Conservation (phyloP, 2,797 vertebrate genomes). For the Enteromius viviparus region DNA sequence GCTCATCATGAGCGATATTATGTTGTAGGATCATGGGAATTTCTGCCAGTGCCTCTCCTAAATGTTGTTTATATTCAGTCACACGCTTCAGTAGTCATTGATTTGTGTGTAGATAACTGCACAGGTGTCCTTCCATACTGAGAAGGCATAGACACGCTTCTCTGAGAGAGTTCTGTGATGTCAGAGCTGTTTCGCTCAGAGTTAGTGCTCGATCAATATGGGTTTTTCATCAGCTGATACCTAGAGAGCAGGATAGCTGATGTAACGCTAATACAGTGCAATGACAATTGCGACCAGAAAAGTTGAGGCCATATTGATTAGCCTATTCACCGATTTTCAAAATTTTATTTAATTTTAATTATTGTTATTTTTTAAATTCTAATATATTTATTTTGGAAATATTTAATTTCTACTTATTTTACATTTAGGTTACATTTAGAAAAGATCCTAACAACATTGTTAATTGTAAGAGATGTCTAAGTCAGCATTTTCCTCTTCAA, state of each 20-base stretch:
- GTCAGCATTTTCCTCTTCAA: background rate
- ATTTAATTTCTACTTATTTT: background rate
- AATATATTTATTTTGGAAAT: background rate
- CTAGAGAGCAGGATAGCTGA: background rate
- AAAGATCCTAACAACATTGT: background rate
- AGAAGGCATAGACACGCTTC: background rate
- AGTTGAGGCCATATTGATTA: background rate
- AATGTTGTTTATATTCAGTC: constrained; percentile 20
- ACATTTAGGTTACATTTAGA: background rate
- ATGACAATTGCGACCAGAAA: background rate
- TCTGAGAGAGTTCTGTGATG: background rate
- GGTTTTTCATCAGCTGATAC: constrained; percentile 7
- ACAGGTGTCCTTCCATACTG: background rate
- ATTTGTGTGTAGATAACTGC: background rate
- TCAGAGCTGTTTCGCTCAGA: background rate
- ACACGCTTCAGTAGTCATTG: constrained; percentile 11
- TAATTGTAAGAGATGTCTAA: background rate
- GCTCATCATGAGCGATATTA: background rate
- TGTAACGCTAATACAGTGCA: background rate
- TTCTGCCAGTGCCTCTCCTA: background rate
- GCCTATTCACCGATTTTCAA: background rate
- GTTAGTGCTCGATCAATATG: background rate
- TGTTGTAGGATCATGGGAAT: constrained; percentile 8
- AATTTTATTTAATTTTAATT: background rate
- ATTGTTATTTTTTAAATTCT: no score